A percentile compares a stretch with the other conserved stretches of the same genome.
Conservation (phyloP, 2,888 invertebrate species). For the Cyaniris semiargus region DNA sequence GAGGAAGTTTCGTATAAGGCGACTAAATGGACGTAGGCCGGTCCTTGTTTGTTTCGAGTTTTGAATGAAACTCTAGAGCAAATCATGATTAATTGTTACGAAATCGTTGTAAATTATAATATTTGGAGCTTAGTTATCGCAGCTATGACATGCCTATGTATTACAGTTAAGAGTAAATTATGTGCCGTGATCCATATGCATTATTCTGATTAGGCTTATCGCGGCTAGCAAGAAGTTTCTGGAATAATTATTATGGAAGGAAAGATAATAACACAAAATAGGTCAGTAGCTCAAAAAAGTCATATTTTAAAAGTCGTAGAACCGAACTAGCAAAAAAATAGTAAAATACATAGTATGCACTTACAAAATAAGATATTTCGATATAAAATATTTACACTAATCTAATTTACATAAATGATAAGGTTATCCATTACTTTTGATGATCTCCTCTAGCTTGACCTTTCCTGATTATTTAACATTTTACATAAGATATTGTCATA, state of each 20-base stretch:
- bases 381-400: not conserved
- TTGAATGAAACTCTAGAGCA: conserved; percentile 11
- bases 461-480: conserved; percentile 9
- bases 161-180: not conserved
- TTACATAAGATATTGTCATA: not conserved
- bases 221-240: not conserved
- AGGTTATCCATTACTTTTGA: not conserved
- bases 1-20: conserved; percentile 29
- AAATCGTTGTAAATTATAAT: conserved; percentile 10
- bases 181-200: conserved; percentile 1
- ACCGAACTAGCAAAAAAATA: not conserved
- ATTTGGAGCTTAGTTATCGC: conserved; percentile 4
- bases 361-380: not conserved
- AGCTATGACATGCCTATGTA: conserved; percentile 5
- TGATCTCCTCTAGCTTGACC: not conserved
- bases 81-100: conserved; percentile 23
- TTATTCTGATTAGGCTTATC: not conserved
- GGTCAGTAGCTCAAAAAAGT: not conserved
- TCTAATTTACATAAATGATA: not conserved
- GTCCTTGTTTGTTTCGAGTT: conserved; percentile 27
- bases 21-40: conserved; percentile 20
- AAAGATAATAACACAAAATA: not conserved
- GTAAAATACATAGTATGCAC: not conserved
- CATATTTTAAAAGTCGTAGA: not conserved
- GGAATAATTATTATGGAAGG: not conserved